phyloP scores from a whole-genome alignment of 1,140 invertebrate genomes.

The Drosophila insularis region DNA sequence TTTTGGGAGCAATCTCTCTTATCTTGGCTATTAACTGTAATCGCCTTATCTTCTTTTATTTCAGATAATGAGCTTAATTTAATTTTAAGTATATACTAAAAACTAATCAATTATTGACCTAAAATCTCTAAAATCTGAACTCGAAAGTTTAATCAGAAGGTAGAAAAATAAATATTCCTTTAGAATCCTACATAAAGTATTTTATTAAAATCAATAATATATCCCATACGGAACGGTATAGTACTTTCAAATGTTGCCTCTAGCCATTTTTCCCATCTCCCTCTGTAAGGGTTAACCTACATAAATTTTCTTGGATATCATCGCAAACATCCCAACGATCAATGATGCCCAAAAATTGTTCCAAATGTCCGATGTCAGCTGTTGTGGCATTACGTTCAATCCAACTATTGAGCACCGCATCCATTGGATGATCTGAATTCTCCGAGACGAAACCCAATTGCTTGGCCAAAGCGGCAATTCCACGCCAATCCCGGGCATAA shows the following conservation, averaged over 20 bases:
- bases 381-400: slow-evolving; percentile 73
- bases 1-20: no score
- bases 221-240: no score
- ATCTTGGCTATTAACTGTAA: no score
- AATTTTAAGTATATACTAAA: no score
- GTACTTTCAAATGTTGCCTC: background rate
- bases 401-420: slow-evolving; percentile 84
- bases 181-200: no score
- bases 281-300: slow-evolving; percentile 83
- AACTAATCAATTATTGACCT: no score
- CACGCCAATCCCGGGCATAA: slow-evolving; percentile 87
- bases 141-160: no score
- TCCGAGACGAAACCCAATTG: slow-evolving; percentile 50
- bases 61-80: no score
- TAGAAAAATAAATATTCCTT: no score
- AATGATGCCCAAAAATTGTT: slow-evolving; percentile 84
- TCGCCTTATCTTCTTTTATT: no score
- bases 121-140: no score
- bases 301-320: slow-evolving; percentile 84
- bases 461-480: slow-evolving; percentile 84
- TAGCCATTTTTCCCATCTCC: background rate
- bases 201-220: no score
- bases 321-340: slow-evolving; percentile 87
- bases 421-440: slow-evolving; percentile 83
- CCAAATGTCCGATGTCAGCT: slow-evolving; percentile 83